Conservation (phyloP, 2,888 invertebrate genomes). For the Polymixis flavicincta region DNA sequence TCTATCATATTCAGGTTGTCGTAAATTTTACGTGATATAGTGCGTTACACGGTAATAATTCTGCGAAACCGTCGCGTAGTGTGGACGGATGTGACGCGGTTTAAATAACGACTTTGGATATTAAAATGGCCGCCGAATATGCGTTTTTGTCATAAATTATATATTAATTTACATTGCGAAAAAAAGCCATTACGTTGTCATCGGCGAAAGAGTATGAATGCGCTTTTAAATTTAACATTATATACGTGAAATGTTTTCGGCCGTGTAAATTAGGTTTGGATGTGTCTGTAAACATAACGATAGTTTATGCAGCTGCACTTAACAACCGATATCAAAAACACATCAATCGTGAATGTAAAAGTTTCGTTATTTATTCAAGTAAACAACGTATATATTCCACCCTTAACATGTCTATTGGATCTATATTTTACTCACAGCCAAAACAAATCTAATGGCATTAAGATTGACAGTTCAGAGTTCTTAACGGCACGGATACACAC, state of each 20-base stretch:
- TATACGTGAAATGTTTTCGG: conserved; percentile 48
- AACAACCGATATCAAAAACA: conserved; percentile 56
- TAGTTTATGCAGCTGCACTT: conserved; percentile 52
- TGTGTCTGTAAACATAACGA: conserved; percentile 44
- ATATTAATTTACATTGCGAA: conserved; percentile 69
- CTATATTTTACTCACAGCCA: conserved; percentile 44
- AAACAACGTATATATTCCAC: conserved; percentile 50
- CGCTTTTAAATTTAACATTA: conserved; percentile 55
- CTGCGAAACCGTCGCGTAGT: conserved; percentile 87
- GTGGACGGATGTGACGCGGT: conserved; percentile 88
- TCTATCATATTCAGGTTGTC: conserved; percentile 91
- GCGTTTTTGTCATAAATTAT: conserved; percentile 74
- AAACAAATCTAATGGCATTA: conserved; percentile 40
- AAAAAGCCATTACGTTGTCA: conserved; percentile 65
- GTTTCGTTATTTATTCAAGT: conserved; percentile 56
- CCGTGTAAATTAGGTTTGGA: conserved; percentile 52
- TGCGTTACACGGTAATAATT: conserved; percentile 89
- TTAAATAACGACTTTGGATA: conserved; percentile 88
- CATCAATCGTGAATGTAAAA: conserved; percentile 50
- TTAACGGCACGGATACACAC: conserved; percentile 4
- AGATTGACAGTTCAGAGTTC: conserved; percentile 39
- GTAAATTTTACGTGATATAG: conserved; percentile 90
- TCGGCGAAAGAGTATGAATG: conserved; percentile 58
- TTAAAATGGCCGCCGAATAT: conserved; percentile 86
- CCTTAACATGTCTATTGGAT: conserved; percentile 36